Evolutionary conservation across 2,797 vertebrate species (phyloP).

Genomic region (Enteromius unitaeniatus): DNA sequence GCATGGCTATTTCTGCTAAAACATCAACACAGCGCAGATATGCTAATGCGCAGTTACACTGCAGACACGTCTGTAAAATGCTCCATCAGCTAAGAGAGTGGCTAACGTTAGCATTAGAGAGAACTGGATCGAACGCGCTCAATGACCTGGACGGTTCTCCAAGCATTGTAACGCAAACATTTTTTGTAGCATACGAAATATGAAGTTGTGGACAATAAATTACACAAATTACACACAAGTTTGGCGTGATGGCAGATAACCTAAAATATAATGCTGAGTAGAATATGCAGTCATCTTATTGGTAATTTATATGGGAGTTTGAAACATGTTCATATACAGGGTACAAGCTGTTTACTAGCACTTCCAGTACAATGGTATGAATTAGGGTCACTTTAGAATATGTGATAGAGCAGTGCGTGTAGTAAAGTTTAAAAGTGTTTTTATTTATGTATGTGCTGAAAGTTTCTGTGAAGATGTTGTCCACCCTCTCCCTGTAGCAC

Average conservation of each 20-base stretch:
- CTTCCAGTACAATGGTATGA: background rate
- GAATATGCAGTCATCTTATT: background rate
- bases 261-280: conserved; percentile 5
- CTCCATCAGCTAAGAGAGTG: conserved; percentile 50
- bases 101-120: conserved; percentile 34
- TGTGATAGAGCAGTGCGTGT: background rate
- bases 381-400: background rate
- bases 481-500: conserved; percentile 58
- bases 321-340: background rate
- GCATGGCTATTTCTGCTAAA: conserved; percentile 36
- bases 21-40: conserved; percentile 19
- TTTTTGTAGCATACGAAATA: background rate
- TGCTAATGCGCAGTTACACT: conserved; percentile 30
- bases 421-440: conserved; percentile 4
- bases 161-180: background rate
- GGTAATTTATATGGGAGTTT: background rate
- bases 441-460: conserved; percentile 16
- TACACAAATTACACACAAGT: background rate
- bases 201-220: background rate
- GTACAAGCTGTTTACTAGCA: background rate
- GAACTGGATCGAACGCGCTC: conserved; percentile 47
- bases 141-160: conserved; percentile 21
- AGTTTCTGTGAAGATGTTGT: conserved; percentile 5
- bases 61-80: conserved; percentile 10
- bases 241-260: background rate